A percentile compares a stretch with the other conserved stretches of the same genome.
Conservation (phyloP, 2,888 invertebrate genomes). For the Cynaeus angustus region DNA sequence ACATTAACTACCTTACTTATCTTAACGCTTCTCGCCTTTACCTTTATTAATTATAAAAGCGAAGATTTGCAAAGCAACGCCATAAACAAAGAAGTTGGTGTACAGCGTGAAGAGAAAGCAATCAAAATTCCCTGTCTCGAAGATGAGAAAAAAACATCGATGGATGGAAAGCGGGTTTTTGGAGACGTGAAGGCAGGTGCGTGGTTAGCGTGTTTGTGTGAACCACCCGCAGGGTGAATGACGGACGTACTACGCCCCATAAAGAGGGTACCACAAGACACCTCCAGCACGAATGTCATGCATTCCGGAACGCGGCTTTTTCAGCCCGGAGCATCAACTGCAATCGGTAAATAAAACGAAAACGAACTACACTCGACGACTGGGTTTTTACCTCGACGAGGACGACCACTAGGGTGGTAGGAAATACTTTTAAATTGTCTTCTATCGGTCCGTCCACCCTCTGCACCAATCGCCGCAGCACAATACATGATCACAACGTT, state of each 20-base stretch:
- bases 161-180: slow-evolving; percentile 40
- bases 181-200: slow-evolving; percentile 57
- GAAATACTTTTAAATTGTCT: no score
- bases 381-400: slow-evolving; percentile 5
- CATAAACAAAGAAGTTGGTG: slow-evolving; percentile 1
- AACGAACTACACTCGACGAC: not conserved
- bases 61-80: not conserved
- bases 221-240: slow-evolving; percentile 63
- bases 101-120: slow-evolving; percentile 32
- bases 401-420: no score
- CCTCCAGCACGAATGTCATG: slow-evolving; percentile 53
- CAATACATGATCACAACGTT: slow-evolving; percentile 45
- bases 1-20: slow-evolving; percentile 3
- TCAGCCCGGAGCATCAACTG: slow-evolving; percentile 7
- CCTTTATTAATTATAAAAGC: slow-evolving; percentile 31
- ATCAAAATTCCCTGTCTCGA: slow-evolving; percentile 42
- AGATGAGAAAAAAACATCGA: slow-evolving; percentile 36
- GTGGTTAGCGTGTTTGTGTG: slow-evolving; percentile 61
- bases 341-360: slow-evolving; percentile 1
- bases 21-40: not conserved
- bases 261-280: slow-evolving; percentile 58
- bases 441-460: slow-evolving; percentile 6
- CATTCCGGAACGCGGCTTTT: slow-evolving; percentile 47
- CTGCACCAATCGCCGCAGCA: slow-evolving; percentile 25
- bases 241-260: slow-evolving; percentile 61